phyloP scores from a whole-genome alignment of 2,888 invertebrate genomes.

The Cecidostiba fungosa region DNA sequence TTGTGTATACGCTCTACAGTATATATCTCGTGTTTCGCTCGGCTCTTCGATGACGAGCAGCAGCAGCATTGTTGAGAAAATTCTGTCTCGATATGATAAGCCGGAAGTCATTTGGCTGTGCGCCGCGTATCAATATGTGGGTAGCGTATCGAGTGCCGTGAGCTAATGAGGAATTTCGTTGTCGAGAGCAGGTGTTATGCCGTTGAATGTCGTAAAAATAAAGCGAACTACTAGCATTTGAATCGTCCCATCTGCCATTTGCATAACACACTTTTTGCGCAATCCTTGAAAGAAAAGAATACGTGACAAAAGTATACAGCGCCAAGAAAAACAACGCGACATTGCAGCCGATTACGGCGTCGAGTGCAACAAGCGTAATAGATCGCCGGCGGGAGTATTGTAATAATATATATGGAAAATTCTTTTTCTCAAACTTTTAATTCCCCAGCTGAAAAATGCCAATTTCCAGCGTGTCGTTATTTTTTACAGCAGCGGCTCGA shows the following conservation, averaged over 20 bases:
- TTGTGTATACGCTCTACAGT: not conserved
- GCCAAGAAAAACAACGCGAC: not conserved
- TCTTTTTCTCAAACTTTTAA: not conserved
- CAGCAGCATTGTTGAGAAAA: conserved; percentile 10
- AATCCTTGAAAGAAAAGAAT: conserved; percentile 13
- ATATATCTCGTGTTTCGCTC: conserved; percentile 1
- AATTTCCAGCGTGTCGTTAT: conserved; percentile 21
- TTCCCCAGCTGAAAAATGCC: not conserved
- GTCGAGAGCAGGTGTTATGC: not conserved
- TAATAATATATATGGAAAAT: conserved; percentile 6
- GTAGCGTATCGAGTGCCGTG: conserved; percentile 10
- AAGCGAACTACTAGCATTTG: not conserved
- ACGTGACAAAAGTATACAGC: not conserved
- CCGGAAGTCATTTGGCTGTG: conserved; percentile 29
- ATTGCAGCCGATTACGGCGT: not conserved
- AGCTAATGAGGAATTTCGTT: not conserved
- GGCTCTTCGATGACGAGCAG: conserved; percentile 12
- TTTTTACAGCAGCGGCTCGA: not conserved
- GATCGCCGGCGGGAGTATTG: conserved; percentile 1
- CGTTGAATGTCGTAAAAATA: not conserved
- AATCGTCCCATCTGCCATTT: not conserved
- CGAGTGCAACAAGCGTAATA: conserved; percentile 1
- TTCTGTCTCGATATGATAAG: conserved; percentile 21
- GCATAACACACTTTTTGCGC: conserved; percentile 20
- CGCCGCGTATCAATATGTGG: not conserved